Evolutionary conservation across 2,113 vertebrate genomes (phyloP).

Genomic region (Tragelaphus strepsiceros): DNA sequence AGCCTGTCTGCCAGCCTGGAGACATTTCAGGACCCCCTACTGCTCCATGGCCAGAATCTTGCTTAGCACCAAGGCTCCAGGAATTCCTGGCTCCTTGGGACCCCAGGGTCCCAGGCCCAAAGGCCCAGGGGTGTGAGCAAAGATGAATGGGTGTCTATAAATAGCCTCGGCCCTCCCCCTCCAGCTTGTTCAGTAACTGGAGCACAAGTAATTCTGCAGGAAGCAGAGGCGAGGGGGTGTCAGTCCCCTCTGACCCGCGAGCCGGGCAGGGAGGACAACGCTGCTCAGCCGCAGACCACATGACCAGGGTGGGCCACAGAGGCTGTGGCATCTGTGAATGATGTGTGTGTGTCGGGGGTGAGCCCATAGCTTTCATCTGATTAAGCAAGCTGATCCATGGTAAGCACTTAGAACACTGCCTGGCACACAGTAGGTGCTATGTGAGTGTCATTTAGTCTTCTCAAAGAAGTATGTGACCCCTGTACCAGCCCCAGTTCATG

Average conservation of each 20-base stretch:
- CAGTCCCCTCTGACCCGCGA: neutral
- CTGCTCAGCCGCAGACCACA: neutral
- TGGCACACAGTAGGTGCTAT: neutral
- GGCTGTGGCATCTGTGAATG: neutral
- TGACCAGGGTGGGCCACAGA: rapidly evolving
- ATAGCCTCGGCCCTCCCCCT: slow-evolving; percentile 13
- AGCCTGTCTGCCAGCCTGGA: neutral
- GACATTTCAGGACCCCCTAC: neutral
- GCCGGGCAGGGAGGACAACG: neutral
- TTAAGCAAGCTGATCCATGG: neutral
- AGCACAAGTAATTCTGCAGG: slow-evolving; percentile 59
- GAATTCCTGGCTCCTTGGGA: neutral
- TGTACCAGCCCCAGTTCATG: neutral
- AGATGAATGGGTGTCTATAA: slow-evolving; percentile 64
- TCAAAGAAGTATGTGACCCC: neutral
- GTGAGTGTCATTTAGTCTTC: neutral
- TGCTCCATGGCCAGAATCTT: neutral
- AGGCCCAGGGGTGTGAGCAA: slow-evolving; percentile 13
- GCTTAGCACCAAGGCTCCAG: neutral
- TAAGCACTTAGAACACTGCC: neutral
- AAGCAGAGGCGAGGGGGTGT: neutral
- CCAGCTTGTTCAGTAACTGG: slow-evolving; percentile 48
- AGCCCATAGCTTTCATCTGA: neutral
- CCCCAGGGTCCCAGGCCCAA: neutral
- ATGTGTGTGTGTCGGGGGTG: neutral